Base-by-base conservation (phyloP, 2,888 invertebrate species). In the Hedychridium roseum region DNA sequence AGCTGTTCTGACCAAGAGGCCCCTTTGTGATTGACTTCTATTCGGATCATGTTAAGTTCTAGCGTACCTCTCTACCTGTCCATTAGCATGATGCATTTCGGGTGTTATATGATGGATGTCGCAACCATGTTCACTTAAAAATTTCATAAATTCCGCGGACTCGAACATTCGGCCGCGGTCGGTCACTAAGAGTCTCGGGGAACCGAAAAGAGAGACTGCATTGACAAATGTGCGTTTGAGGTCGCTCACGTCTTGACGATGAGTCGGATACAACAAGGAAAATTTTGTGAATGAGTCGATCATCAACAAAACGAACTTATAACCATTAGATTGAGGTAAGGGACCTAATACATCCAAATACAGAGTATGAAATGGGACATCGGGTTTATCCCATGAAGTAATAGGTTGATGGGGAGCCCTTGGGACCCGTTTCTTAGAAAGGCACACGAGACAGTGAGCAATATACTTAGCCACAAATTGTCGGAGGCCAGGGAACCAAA, bases 41-140 rank as follows among this genome's bases (percentile, higher is more conserved):
- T 23, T 23, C 23, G 23, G 23, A 23, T 5, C 23, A 23, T 23
- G 9, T 23, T 23, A 6, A 23, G 23, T 23, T 23, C 23, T 23
- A 6, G 31, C 12, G 11, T 30, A 30, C 11, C 31, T 5, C 12
- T 30, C 12, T 5, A 12, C 31, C 11, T 30, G 31, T 30, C 31
- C 31, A 30, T 30, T 30, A 30, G 31, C 9, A 11, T 30, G 31
- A 30, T 30, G 31, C 31, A 30, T 30, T 30, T 30, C 12, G 5
- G 31, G 9, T 9, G 31, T 30, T 5, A 30, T 30, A 12, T 7
- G 11, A 11, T 30, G 31, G 5, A 12, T 30, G 31, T 30, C 31
- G 11, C 12, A 30, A 4, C 31, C 31, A 5, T 7, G 11, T 11
- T 30, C 31, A 7, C 5, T 30, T 30, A 30, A 9, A 5, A 4